These are phyloP conservation scores for Carassius auratus DNA, from an alignment of 2,113 vertebrate genomes.

Conservation along the genomic window DNA sequence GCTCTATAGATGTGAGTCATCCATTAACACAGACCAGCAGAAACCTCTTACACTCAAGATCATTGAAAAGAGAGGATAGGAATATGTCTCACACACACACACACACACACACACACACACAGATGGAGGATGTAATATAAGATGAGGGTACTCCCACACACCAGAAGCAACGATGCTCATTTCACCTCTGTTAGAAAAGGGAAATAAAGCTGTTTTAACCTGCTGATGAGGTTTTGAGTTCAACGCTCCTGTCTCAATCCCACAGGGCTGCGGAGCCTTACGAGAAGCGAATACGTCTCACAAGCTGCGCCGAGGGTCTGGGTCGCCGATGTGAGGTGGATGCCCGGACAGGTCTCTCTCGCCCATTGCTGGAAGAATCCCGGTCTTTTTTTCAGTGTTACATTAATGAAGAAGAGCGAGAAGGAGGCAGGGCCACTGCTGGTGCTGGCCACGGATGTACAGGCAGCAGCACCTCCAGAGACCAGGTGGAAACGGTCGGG, in stretches of 20 bases:
- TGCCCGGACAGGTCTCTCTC: conserved; percentile 73
- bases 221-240: background rate
- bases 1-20: conserved; percentile 39
- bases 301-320: conserved; percentile 81
- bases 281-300: conserved; percentile 77
- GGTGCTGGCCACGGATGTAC: conserved; percentile 13
- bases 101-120: background rate
- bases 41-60: conserved; percentile 10
- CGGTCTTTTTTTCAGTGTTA: conserved; percentile 84
- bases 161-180: background rate
- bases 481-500: conserved; percentile 58
- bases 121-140: background rate
- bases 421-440: conserved; percentile 61
- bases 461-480: conserved; percentile 60
- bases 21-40: conserved; percentile 29
- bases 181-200: background rate
- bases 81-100: background rate
- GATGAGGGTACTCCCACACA: background rate
- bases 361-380: conserved; percentile 75
- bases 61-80: background rate
- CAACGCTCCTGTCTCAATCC: background rate
- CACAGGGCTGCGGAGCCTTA: conserved; percentile 77
- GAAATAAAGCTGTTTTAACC: background rate
- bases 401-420: conserved; percentile 79
- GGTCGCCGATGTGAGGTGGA: conserved; percentile 73